Percentiles rank a stretch among this genome's conserved stretches.
Conservation (phyloP, 2,113 vertebrate genomes). For the Cheilinus undulatus region DNA sequence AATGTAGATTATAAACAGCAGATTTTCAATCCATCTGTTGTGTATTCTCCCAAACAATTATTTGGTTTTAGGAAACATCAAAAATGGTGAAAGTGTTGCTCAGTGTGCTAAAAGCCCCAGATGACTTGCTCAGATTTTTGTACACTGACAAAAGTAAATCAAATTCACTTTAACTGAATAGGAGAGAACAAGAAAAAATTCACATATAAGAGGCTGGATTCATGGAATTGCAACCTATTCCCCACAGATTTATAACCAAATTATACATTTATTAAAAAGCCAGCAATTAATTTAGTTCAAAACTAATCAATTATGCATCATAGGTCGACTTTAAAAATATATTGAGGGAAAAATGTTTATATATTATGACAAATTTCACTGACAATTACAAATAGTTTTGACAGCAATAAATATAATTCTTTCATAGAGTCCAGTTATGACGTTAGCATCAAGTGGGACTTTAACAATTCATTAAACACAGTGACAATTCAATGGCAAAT, state of each 20-base stretch:
- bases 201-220: too few species aligned
- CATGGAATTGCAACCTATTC: too few species aligned
- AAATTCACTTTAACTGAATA: too few species aligned
- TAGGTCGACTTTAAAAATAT: neutral
- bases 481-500: conserved; percentile 73
- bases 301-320: neutral
- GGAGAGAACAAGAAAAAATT: too few species aligned
- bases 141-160: too few species aligned
- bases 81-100: too few species aligned
- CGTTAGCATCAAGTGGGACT: conserved; percentile 46
- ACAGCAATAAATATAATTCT: neutral
- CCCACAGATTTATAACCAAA: too few species aligned
- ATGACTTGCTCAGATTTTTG: neutral
- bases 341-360: neutral
- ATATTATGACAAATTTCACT: neutral
- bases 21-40: neutral
- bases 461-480: conserved; percentile 67
- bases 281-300: neutral
- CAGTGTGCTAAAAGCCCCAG: neutral
- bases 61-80: neutral
- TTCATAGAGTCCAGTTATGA: conserved; percentile 58
- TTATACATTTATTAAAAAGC: too few species aligned
- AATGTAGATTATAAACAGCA: neutral
- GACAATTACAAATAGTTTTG: neutral
- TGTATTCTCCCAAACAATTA: neutral